phyloP scores from a whole-genome alignment of 2,797 vertebrate genomes.

The Parauchenoglanis ngamensis region DNA sequence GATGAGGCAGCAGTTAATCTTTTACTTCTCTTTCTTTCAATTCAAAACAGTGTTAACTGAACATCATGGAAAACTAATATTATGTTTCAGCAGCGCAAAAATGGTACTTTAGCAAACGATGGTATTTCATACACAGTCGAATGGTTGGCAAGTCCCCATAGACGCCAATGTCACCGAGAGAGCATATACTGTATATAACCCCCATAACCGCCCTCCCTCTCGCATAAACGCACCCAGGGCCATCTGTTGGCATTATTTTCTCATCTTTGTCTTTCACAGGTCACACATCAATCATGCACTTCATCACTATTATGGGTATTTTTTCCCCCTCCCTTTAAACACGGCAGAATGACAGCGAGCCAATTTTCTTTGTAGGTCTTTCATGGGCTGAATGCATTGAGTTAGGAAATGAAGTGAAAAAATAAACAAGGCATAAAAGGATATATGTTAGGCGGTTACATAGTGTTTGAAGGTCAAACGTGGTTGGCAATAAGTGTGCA shows the following conservation, averaged over 20 bases:
- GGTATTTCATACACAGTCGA: slow-evolving; percentile 77
- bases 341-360: neutral
- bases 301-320: slow-evolving; percentile 11
- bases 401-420: neutral
- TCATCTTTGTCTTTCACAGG: slow-evolving; percentile 46
- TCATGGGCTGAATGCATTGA: slow-evolving; percentile 19
- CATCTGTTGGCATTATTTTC: slow-evolving; percentile 36
- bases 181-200: slow-evolving; percentile 1
- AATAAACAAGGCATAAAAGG: slow-evolving; percentile 27
- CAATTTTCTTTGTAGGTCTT: neutral
- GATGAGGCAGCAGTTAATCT: slow-evolving; percentile 76
- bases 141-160: slow-evolving; percentile 59
- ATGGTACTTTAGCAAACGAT: slow-evolving; percentile 74
- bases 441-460: neutral
- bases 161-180: slow-evolving; percentile 65
- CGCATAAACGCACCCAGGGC: slow-evolving; percentile 32
- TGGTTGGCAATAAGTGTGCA: neutral
- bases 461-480: slow-evolving; percentile 20
- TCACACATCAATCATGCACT: slow-evolving; percentile 29
- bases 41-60: slow-evolving; percentile 70
- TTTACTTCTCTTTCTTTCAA: slow-evolving; percentile 58
- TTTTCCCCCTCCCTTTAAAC: slow-evolving; percentile 5
- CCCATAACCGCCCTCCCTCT: neutral
- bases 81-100: slow-evolving; percentile 9
- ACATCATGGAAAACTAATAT: slow-evolving; percentile 72